A percentile compares a stretch with the other conserved stretches of the same genome.
phyloP scores from a whole-genome alignment of 2,113 vertebrate genomes.

The Cheirogaleus medius region DNA sequence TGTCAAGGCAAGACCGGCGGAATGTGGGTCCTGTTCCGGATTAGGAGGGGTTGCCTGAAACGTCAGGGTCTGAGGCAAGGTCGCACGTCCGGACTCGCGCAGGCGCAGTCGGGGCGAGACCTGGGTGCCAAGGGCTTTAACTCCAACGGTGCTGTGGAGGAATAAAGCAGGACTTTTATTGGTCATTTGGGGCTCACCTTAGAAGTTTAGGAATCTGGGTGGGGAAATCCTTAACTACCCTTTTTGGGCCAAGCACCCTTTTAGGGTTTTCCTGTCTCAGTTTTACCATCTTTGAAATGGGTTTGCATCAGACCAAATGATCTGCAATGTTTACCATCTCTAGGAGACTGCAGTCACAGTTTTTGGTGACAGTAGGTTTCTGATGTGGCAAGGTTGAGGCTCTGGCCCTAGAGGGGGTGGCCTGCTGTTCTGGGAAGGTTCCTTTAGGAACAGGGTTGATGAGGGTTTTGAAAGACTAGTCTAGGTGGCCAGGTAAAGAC shows the following conservation, averaged over 20 bases:
- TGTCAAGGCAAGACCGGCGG: conserved; percentile 50
- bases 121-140: not conserved
- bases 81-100: not conserved
- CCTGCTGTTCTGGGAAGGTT: not conserved
- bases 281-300: conserved; percentile 54
- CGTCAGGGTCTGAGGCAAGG: conserved; percentile 44
- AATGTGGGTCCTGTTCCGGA: conserved; percentile 69
- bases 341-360: not conserved
- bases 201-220: not conserved
- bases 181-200: not conserved
- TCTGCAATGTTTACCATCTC: not conserved
- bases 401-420: not conserved
- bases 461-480: conserved; percentile 34
- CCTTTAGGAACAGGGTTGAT: not conserved
- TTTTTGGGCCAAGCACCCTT: not conserved
- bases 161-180: not conserved
- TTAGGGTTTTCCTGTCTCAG: conserved; percentile 24
- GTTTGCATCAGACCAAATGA: not conserved
- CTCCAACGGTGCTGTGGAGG: not conserved
- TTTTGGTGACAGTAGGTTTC: not conserved
- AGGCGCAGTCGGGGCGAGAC: conserved; percentile 34
- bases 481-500: not conserved
- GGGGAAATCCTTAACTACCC: not conserved
- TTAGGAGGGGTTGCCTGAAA: conserved; percentile 55
- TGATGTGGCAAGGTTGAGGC: not conserved